Evolutionary conservation across 2,113 vertebrate species (phyloP), one percentile per base, ranked within the genome.

Genomic region (Pomatostomus ruficeps): DNA sequence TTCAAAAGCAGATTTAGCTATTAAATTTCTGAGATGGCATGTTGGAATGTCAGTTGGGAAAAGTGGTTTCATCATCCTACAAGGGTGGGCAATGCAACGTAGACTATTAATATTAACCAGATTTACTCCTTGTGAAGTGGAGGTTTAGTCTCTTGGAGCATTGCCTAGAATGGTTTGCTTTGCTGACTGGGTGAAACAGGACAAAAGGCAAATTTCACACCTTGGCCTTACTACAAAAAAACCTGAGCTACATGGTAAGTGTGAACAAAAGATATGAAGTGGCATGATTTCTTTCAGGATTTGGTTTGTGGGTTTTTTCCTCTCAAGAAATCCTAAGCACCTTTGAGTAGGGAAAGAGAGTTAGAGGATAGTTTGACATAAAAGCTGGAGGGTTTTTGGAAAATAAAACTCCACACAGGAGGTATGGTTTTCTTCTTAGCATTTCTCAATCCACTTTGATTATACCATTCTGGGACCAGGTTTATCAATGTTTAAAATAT

Each of bases 121-220:
- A 87, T 75, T 59, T 71, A 68, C 23, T 78, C 70, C 61, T 57
- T 65, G 70, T 85, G 77, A 91, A 77, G 51, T 42, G 43, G 48
- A 75, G 31, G 33, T 85, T 65, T 55, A 33, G 19, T 61, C 25
- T 88, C 35, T 38, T 78, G 77, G 21, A 89, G 6, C 26, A 58
- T 15, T 94, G 43, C 43, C 70, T 75, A 16, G 54, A 36, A 71
- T 63, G 75, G 9, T 91, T 92, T 82, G 21, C 33, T 92, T 91
- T 92, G 52, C 73, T 87, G 73, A 79, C 61, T 78, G 25, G 16
- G 20, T 72, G 62, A 94, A 84, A 89, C 8, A 38, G 14, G 52
- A 85, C 77, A 91, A 85, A 95, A 92, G 38, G 28, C 42, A 91
- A 92, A 87, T 74, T 84, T 95, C 83, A 85, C 46, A 89, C 61